phyloP scores from a whole-genome alignment of 1,140 invertebrate genomes.

The Lineus longissimus region DNA sequence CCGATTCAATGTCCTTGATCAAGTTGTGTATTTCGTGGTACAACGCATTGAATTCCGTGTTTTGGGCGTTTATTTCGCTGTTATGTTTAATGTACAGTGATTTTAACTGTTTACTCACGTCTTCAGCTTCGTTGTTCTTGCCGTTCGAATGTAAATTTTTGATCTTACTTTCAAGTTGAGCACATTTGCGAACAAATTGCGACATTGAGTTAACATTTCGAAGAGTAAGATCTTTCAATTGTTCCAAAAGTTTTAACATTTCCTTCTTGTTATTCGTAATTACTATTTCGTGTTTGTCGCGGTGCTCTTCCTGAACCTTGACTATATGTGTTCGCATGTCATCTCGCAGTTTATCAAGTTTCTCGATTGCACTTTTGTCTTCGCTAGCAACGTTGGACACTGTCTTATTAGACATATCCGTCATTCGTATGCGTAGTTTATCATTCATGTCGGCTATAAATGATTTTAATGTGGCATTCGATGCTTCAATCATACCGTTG shows the following conservation, averaged over 20 bases:
- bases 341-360: not conserved
- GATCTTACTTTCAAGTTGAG: slow-evolving; percentile 1
- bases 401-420: not conserved
- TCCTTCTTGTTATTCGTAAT: slow-evolving; percentile 1
- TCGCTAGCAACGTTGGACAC: not conserved
- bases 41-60: not conserved
- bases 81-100: slow-evolving; percentile 1
- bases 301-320: not conserved
- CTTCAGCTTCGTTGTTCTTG: not conserved
- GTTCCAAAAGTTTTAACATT: not conserved
- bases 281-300: not conserved
- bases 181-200: not conserved
- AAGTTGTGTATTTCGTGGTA: not conserved
- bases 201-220: not conserved
- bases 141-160: not conserved
- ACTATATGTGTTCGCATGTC: not conserved
- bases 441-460: slow-evolving; percentile 2
- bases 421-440: not conserved
- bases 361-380: not conserved
- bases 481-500: not conserved
- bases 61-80: not conserved
- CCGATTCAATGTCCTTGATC: not conserved
- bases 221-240: not conserved
- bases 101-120: not conserved
- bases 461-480: slow-evolving; percentile 4